A percentile compares a stretch with the other conserved stretches of the same genome.
These are phyloP conservation scores for Shargacucullia verbasci DNA, from an alignment of 2,888 invertebrate species.

Conservation along the genomic window DNA sequence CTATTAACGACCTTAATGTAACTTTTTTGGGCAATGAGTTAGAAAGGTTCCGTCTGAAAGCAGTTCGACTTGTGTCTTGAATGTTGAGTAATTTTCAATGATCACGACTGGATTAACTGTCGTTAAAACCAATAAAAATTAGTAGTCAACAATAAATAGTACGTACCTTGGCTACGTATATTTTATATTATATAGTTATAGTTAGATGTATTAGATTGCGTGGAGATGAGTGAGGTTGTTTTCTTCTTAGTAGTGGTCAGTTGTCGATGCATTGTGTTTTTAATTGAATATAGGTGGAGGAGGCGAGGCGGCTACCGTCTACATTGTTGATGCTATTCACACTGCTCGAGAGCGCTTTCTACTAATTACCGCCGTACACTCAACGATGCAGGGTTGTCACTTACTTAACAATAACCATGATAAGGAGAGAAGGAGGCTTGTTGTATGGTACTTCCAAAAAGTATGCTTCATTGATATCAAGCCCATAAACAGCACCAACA, in stretches of 20 bases:
- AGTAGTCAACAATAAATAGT: slow-evolving; percentile 26
- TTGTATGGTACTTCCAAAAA: neutral
- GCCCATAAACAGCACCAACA: too few species aligned
- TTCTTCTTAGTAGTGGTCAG: slow-evolving; percentile 60
- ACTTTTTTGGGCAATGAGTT: slow-evolving; percentile 80
- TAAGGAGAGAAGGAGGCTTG: neutral
- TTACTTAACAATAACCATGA: slow-evolving; percentile 6
- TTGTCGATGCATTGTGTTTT: slow-evolving; percentile 71
- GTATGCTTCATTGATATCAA: neutral
- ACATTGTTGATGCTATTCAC: slow-evolving; percentile 80
- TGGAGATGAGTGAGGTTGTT: slow-evolving; percentile 55
- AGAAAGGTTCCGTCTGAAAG: slow-evolving; percentile 66
- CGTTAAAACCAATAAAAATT: slow-evolving; percentile 42
- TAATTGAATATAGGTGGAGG: slow-evolving; percentile 77
- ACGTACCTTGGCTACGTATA: slow-evolving; percentile 14
- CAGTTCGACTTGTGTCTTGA: slow-evolving; percentile 45
- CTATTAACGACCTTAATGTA: slow-evolving; percentile 87
- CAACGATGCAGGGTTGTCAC: slow-evolving; percentile 68
- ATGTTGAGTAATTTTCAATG: slow-evolving; percentile 54
- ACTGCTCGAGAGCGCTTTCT: slow-evolving; percentile 78
- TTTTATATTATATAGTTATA: slow-evolving; percentile 28
- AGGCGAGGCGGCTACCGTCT: slow-evolving; percentile 74
- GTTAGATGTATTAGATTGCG: slow-evolving; percentile 38
- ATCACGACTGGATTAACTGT: slow-evolving; percentile 51
- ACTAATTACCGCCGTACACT: slow-evolving; percentile 76